phyloP scores from a whole-genome alignment of 1,140 invertebrate genomes.

The Camponotus floridanus region DNA sequence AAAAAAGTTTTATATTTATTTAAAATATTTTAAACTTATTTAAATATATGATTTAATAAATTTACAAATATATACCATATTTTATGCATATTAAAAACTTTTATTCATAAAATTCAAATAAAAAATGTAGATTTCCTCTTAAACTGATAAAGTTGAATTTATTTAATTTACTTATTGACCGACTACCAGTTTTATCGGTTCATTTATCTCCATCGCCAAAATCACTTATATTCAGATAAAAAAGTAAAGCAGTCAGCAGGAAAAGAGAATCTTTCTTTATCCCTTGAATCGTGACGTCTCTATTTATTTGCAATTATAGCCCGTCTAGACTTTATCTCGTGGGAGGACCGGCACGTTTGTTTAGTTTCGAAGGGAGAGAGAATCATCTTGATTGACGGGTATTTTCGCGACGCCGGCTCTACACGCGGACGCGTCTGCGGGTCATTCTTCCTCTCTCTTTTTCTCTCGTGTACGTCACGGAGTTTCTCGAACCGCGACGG shows the following conservation, averaged over 20 bases:
- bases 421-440: constrained; percentile 25
- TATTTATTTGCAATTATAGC: constrained; percentile 66
- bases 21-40: too few relatives aligned
- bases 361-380: constrained; percentile 37
- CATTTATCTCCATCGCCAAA: not conserved
- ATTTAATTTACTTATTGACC: constrained; percentile 20
- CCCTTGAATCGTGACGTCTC: constrained; percentile 31
- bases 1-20: not conserved
- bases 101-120: not conserved
- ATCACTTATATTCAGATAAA: constrained; percentile 9
- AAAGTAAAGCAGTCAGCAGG: not conserved
- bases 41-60: not conserved
- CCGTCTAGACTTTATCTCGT: constrained; percentile 61
- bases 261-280: constrained; percentile 17
- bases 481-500: constrained; percentile 34
- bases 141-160: not conserved
- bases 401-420: constrained; percentile 44
- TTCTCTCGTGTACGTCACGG: not conserved
- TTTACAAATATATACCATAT: not conserved
- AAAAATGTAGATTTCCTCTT: constrained; percentile 2
- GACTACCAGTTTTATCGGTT: not conserved
- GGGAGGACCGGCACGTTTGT: constrained; percentile 58
- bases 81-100: not conserved
- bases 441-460: constrained; percentile 11
- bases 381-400: constrained; percentile 71